phyloP scores from a whole-genome alignment of 2,113 vertebrate genomes.

The Phyllopteryx taeniolatus region DNA sequence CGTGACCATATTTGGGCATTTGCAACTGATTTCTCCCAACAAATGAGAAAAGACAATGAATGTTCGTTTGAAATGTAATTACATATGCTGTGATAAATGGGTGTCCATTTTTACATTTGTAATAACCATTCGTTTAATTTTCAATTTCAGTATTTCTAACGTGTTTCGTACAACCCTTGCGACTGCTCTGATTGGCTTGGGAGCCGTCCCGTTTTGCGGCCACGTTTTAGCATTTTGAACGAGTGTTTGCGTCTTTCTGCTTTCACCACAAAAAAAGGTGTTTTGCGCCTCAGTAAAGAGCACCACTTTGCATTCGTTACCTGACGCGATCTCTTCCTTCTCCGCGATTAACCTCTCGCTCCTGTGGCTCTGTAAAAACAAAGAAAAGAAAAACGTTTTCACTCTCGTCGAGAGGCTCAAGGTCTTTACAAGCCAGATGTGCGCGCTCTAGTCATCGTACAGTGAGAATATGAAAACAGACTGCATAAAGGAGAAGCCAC shows the following conservation, averaged over 20 bases:
- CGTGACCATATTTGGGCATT: background rate
- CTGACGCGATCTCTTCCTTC: conserved; percentile 1
- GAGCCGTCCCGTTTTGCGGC: background rate
- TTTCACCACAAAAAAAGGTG: background rate
- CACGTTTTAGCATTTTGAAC: background rate
- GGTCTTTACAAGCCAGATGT: background rate
- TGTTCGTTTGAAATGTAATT: background rate
- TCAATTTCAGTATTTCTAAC: too few species aligned
- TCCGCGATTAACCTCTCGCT: background rate
- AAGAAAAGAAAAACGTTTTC: background rate
- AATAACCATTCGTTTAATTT: too few species aligned
- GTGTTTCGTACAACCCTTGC: background rate
- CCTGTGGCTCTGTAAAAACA: conserved; percentile 1
- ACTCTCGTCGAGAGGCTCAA: background rate
- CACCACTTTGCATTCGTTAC: background rate
- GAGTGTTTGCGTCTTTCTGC: too few species aligned
- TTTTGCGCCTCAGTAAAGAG: background rate
- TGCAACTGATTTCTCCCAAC: background rate
- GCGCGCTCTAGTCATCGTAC: background rate
- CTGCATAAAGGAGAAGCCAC: background rate
- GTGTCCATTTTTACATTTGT: too few species aligned
- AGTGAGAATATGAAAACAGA: background rate
- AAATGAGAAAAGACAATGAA: background rate
- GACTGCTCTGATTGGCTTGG: background rate
- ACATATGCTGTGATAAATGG: too few species aligned